phyloP scores from a whole-genome alignment of 2,113 vertebrate genomes.

The Daubentonia madagascariensis region DNA sequence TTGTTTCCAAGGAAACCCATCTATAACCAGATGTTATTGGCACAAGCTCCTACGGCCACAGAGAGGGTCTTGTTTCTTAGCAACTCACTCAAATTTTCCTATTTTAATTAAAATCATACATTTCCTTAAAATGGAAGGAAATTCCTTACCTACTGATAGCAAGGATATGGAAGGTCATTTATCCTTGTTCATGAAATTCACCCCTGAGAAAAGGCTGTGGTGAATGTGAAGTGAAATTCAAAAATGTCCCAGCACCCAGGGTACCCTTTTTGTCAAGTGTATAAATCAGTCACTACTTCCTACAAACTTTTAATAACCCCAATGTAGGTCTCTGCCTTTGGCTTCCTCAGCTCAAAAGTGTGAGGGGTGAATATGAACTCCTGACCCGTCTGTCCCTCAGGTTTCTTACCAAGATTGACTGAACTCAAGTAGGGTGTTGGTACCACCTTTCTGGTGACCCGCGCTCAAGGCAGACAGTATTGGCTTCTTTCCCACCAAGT shows the following conservation, averaged over 20 bases:
- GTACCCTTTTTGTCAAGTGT: background rate
- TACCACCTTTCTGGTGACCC: background rate
- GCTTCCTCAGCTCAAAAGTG: background rate
- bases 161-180: conserved; percentile 56
- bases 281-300: background rate
- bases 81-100: conserved; percentile 68
- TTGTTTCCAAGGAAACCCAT: conserved; percentile 67
- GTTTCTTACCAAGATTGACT: background rate
- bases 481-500: background rate
- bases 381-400: background rate
- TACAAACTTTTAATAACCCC: rapidly evolving
- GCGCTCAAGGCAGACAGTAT: background rate
- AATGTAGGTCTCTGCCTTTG: background rate
- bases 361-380: background rate
- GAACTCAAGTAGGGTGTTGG: background rate
- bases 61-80: conserved; percentile 78
- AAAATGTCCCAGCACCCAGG: background rate
- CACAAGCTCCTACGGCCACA: conserved; percentile 56
- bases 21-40: conserved; percentile 58
- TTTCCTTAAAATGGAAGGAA: conserved; percentile 60
- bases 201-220: conserved; percentile 29
- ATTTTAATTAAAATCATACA: conserved; percentile 68
- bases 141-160: conserved; percentile 36
- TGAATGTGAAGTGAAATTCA: background rate
- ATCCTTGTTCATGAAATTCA: conserved; percentile 64